These are phyloP conservation scores for Tetramorium simillimum DNA, from an alignment of 1,140 invertebrate genomes.

Conservation along the genomic window DNA sequence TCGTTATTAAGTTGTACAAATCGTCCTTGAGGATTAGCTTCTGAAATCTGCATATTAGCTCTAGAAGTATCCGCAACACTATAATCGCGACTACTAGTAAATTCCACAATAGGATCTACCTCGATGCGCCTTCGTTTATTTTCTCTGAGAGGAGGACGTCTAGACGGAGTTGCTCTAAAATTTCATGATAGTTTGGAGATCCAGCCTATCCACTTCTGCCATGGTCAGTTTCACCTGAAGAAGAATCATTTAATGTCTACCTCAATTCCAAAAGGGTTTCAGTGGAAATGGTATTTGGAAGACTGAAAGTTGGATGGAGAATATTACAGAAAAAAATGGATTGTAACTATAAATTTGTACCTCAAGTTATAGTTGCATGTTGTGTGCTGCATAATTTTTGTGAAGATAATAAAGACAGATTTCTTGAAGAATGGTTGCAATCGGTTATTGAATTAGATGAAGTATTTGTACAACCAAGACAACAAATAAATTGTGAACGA, in stretches of 20 bases:
- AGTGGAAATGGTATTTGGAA: constrained; percentile 80
- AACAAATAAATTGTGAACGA: constrained; percentile 25
- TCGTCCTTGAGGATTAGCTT: too few species aligned
- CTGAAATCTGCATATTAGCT: too few species aligned
- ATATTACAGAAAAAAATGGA: constrained; percentile 65
- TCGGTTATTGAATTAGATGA: neutral
- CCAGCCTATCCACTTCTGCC: constrained; percentile 65
- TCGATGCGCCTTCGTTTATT: too few species aligned
- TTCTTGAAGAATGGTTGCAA: constrained; percentile 44
- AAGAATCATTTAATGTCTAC: constrained; percentile 78
- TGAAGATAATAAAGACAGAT: constrained; percentile 54
- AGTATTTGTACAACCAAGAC: constrained; percentile 26
- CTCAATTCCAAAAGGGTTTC: constrained; percentile 69
- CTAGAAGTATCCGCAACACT: too few species aligned
- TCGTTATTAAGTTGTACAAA: too few species aligned
- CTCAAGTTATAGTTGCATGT: constrained; percentile 61
- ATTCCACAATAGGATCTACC: too few species aligned
- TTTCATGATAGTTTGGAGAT: constrained; percentile 67
- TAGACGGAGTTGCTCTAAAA: too few species aligned
- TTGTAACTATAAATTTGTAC: constrained; percentile 64
- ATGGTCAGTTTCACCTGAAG: constrained; percentile 63
- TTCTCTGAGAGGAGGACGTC: too few species aligned
- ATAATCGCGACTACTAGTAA: too few species aligned
- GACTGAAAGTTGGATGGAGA: constrained; percentile 71
- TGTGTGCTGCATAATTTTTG: constrained; percentile 67